Evolutionary conservation across 2,888 invertebrate genomes (phyloP).

Genomic region (Balanococcus diminutus): DNA sequence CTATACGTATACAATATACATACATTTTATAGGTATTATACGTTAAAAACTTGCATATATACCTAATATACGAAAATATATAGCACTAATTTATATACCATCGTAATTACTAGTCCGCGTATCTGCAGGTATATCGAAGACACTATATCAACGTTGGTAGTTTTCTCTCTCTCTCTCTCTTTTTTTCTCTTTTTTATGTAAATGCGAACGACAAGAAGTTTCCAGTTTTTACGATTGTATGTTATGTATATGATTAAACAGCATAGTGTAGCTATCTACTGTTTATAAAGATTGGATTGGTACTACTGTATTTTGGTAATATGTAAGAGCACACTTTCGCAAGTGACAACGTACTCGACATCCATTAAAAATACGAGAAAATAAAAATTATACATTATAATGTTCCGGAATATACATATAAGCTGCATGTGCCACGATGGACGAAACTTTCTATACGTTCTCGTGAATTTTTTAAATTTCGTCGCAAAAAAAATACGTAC

Average conservation of each 20-base stretch:
- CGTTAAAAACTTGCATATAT: not conserved
- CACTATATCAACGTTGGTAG: conserved; percentile 8
- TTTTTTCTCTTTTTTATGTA: not conserved
- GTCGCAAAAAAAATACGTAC: not conserved
- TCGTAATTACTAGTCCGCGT: not conserved
- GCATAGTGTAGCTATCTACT: too few species aligned
- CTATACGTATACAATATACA: not conserved
- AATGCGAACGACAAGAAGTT: not conserved
- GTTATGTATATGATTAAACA: not conserved
- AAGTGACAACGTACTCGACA: too few species aligned
- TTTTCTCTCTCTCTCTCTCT: too few species aligned
- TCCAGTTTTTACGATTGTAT: not conserved
- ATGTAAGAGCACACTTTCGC: not conserved
- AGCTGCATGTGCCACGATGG: too few species aligned
- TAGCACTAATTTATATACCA: conserved; percentile 18
- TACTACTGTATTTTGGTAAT: not conserved
- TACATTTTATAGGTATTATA: not conserved
- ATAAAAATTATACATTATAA: not conserved
- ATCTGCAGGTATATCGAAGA: conserved; percentile 6
- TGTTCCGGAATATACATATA: not conserved
- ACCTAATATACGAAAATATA: not conserved
- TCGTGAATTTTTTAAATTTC: not conserved
- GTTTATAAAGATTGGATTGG: not conserved
- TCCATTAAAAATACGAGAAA: too few species aligned
- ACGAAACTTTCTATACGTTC: too few species aligned